Base-by-base conservation (phyloP, 2,797 vertebrate genomes). In the Xenops minutus region DNA sequence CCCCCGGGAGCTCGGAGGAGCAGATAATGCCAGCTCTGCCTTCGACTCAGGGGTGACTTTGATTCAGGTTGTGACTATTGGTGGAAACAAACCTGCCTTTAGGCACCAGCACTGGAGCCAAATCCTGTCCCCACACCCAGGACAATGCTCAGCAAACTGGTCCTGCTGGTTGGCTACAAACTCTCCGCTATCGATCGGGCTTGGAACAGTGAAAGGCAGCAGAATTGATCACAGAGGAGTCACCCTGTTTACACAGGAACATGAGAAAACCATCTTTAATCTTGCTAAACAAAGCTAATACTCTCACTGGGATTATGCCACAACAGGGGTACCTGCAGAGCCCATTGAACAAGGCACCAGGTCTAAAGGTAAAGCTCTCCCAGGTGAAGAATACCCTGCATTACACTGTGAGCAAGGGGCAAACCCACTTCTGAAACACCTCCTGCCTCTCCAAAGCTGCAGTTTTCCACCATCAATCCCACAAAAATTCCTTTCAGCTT, bases 131-230 rank as follows among this genome's bases (percentile, higher is more conserved):
- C 67, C 21, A 6, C 19, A 7, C 3, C 26, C 55, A 37, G 66
- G 27, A 51, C 30, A n/a, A 27, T 0, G 0, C 0, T 21, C 30
- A 48, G 23, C 72, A 44, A 61, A 77, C 37, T 63, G 54, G 77
- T 30, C 24, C 49, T 46, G 72, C 90, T 49, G n/a, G 48, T 19
- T 37, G 36, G 46, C 61, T 30, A 1, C 2, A 19, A 62, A 14
- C 26, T 22, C 72, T 8, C 34, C 1, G 0, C 6, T 36, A 73
- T 27, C n/a, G 58, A n/a, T 13, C 41, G 0, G 0, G 58, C 24
- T 20, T 9, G 15, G n/a, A 37, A 22, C 22, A 54, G 41, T 4
- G 56, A 55, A 63, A 67, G 13, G n/a, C 4, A 0, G 72, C 52
- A 49, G 20, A 43, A 34, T 29, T 16, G 34, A 54, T 14, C 30